Conservation (phyloP, 1,140 invertebrate genomes). For the Saccostrea echinata region DNA sequence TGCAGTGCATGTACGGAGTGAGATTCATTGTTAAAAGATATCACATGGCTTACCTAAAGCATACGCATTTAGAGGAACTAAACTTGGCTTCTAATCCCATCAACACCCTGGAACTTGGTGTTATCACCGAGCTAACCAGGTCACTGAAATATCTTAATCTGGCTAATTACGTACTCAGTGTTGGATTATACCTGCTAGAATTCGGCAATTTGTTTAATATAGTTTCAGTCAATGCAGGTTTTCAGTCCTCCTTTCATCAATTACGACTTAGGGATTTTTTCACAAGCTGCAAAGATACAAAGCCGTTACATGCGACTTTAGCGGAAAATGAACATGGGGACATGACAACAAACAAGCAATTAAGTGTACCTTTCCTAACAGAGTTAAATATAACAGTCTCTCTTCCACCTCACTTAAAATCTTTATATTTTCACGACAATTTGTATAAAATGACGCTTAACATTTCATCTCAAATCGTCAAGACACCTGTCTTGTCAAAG, state of each 20-base stretch:
- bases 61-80: neutral
- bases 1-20: conserved; percentile 6
- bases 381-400: neutral
- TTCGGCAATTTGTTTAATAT: neutral
- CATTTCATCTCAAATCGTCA: neutral
- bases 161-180: neutral
- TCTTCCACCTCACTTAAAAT: neutral
- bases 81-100: neutral
- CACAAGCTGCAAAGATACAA: neutral
- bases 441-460: neutral
- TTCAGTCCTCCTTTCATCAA: conserved; percentile 1
- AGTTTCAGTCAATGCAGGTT: neutral
- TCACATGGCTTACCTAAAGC: neutral
- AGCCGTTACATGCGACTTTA: neutral
- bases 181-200: neutral
- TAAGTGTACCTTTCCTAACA: neutral
- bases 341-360: too few species aligned
- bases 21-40: neutral
- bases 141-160: neutral
- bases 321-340: neutral
- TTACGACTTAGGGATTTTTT: neutral
- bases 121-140: neutral
- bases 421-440: neutral
- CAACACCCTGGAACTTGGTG: neutral
- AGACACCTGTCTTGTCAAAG: neutral